A percentile compares a stretch with the other conserved stretches of the same genome.
Evolutionary conservation across 2,888 invertebrate genomes (phyloP).

Genomic region (Sericinus montela): DNA sequence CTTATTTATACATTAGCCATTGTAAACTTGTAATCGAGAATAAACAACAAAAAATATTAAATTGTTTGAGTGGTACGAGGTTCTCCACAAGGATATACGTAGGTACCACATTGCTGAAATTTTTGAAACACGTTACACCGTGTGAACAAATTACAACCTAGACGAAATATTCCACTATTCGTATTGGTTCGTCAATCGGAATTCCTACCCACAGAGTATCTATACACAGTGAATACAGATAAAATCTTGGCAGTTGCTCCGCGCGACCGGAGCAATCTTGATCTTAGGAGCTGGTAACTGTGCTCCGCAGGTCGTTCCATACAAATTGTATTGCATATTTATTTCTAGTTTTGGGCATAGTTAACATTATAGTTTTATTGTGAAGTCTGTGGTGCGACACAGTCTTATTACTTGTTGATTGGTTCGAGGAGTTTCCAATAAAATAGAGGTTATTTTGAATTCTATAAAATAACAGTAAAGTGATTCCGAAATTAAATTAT

Average conservation of each 20-base stretch:
- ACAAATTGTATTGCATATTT: slow-evolving; percentile 77
- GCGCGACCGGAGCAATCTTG: slow-evolving; percentile 65
- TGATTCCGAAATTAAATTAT: too few relatives aligned
- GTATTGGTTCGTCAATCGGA: slow-evolving; percentile 69
- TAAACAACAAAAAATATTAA: too few relatives aligned
- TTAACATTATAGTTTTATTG: slow-evolving; percentile 73
- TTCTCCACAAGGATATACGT: too few relatives aligned
- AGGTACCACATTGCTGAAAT: too few relatives aligned
- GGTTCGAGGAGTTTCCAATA: too few relatives aligned
- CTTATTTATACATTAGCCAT: too few relatives aligned
- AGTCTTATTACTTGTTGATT: too few relatives aligned
- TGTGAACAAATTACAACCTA: not conserved
- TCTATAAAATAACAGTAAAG: too few relatives aligned
- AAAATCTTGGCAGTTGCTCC: slow-evolving; percentile 60
- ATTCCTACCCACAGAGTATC: slow-evolving; percentile 44
- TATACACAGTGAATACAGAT: slow-evolving; percentile 55
- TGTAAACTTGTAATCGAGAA: too few relatives aligned
- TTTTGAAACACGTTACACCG: too few relatives aligned
- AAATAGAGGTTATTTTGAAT: too few relatives aligned
- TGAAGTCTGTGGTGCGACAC: slow-evolving; percentile 50
- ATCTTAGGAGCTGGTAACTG: slow-evolving; percentile 58
- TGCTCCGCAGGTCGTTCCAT: slow-evolving; percentile 66
- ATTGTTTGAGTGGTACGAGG: too few relatives aligned
- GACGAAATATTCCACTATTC: slow-evolving; percentile 57
- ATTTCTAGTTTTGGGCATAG: slow-evolving; percentile 74